Conservation (phyloP, 2,113 vertebrate species). For the Hyaena hyaena region DNA sequence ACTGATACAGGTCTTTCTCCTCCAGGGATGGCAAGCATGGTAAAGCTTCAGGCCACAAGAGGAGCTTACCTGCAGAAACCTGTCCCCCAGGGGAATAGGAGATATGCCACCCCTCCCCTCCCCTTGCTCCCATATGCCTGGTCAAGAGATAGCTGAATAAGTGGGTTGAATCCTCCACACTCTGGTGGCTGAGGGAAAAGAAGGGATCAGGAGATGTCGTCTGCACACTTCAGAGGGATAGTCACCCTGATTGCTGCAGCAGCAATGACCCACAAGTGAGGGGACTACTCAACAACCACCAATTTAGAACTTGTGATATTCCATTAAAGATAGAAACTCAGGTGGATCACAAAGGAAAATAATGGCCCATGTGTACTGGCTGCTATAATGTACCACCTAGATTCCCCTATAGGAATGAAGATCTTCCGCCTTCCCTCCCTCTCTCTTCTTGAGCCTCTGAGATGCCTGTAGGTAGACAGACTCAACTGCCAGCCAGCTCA, state of each 20-base stretch:
- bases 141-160: neutral
- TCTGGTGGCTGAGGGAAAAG: neutral
- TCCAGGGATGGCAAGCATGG: neutral
- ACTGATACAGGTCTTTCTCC: neutral
- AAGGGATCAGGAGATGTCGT: neutral
- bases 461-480: neutral
- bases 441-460: neutral
- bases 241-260: neutral
- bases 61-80: neutral
- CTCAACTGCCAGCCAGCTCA: neutral
- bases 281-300: too few relatives aligned
- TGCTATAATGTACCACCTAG: neutral
- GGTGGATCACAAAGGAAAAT: neutral
- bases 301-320: neutral
- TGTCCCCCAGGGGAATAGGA: neutral
- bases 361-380: neutral
- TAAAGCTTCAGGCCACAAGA: neutral
- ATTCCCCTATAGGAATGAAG: neutral
- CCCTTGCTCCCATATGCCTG: neutral
- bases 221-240: neutral
- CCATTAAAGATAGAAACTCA: neutral
- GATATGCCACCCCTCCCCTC: too few relatives aligned
- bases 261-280: accelerated
- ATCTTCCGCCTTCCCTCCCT: neutral
- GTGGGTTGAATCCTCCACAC: neutral